Conservation (phyloP, 2,888 invertebrate genomes). For the Archips xylosteana region DNA sequence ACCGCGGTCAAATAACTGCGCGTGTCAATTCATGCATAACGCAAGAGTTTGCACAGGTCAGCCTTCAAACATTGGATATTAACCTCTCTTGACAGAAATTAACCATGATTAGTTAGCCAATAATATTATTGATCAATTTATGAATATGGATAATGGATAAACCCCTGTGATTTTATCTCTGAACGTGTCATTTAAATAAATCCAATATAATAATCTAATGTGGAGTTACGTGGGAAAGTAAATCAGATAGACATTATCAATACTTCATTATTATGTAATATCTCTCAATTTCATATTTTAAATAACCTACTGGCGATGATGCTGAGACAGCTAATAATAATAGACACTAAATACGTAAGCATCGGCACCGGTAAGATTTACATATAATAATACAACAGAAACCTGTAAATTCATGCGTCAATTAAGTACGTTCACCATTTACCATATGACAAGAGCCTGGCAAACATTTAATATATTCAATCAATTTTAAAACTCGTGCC, state of each 20-base stretch:
- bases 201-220: background rate
- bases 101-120: background rate
- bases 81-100: conserved; percentile 7
- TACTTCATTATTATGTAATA: background rate
- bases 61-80: background rate
- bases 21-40: conserved; percentile 10
- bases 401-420: background rate
- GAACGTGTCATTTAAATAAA: conserved; percentile 7
- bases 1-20: conserved; percentile 14
- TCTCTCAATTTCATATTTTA: background rate
- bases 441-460: background rate
- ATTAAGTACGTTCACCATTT: background rate
- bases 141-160: background rate
- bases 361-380: background rate
- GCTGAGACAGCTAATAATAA: background rate
- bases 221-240: background rate
- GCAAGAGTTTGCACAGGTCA: conserved; percentile 10
- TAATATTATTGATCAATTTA: conserved; percentile 4
- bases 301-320: background rate
- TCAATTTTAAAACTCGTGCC: background rate
- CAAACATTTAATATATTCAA: background rate
- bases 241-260: background rate
- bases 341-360: background rate
- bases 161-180: background rate
- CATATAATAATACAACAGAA: background rate